Conservation (phyloP, 2,797 vertebrate species). For the Taenioides sp. region DNA sequence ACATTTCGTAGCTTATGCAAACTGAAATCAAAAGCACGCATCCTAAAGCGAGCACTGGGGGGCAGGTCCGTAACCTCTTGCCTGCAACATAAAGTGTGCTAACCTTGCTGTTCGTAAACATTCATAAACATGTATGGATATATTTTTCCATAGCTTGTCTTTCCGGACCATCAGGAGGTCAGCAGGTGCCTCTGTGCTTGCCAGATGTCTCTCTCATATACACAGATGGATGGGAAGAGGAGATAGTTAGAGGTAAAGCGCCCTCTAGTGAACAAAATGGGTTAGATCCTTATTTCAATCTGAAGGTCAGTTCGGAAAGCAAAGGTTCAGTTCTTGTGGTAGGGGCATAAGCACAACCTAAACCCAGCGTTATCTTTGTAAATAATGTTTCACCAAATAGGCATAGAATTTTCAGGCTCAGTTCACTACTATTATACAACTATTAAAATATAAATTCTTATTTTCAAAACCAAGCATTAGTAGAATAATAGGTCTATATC, state of each 20-base stretch:
- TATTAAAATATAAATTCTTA: too few relatives aligned
- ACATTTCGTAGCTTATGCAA: constrained; percentile 16
- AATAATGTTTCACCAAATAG: neutral
- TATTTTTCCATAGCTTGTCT: constrained; percentile 30
- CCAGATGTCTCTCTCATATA: constrained; percentile 48
- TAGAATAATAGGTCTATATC: neutral
- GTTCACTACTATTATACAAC: too few relatives aligned
- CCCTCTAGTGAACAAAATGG: constrained; percentile 53
- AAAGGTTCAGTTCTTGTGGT: neutral
- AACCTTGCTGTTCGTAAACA: constrained; percentile 27
- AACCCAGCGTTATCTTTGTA: neutral
- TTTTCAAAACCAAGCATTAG: too few relatives aligned
- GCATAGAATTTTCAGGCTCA: too few relatives aligned
- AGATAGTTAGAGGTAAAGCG: constrained; percentile 33
- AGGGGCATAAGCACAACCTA: neutral
- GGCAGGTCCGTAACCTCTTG: constrained; percentile 18
- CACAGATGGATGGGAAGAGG: neutral
- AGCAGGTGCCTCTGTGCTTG: constrained; percentile 59
- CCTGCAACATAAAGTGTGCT: constrained; percentile 34
- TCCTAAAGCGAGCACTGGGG: constrained; percentile 6
- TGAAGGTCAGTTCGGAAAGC: neutral
- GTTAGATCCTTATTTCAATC: neutral
- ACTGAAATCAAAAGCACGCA: constrained; percentile 16
- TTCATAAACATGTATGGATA: constrained; percentile 41
- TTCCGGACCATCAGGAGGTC: constrained; percentile 51